phyloP scores from a whole-genome alignment of 2,797 vertebrate genomes.

The Poecile montanus region DNA sequence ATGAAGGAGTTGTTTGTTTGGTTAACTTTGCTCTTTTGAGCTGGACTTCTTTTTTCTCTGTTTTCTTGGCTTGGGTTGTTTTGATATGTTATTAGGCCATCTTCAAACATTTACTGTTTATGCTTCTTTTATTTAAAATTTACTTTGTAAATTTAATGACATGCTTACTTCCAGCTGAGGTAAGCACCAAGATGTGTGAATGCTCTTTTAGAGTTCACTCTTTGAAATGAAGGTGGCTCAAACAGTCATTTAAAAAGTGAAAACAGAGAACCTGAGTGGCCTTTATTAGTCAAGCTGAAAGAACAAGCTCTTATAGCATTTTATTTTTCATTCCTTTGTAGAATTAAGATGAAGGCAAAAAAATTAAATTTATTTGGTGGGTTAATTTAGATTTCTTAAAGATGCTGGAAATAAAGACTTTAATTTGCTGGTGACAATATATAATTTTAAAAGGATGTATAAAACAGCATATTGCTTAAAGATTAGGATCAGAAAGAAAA shows the following conservation, averaged over 20 bases:
- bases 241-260: not conserved
- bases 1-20: accelerated
- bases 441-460: not conserved
- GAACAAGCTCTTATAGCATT: not conserved
- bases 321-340: not conserved
- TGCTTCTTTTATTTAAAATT: not conserved
- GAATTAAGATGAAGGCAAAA: not conserved
- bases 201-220: not conserved
- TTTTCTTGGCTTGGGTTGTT: not conserved
- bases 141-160: not conserved
- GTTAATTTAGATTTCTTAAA: not conserved
- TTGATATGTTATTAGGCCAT: not conserved
- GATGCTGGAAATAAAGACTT: not conserved
- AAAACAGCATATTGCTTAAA: not conserved
- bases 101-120: not conserved
- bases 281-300: not conserved
- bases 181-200: not conserved
- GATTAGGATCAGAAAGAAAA: not conserved
- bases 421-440: not conserved
- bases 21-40: not conserved
- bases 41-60: accelerated
- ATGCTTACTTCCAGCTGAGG: not conserved
- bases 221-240: not conserved
- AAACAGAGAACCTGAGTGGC: not conserved
- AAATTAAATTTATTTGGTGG: not conserved